Conservation (phyloP, 2,888 invertebrate species). For the Fabriciana adippe region DNA sequence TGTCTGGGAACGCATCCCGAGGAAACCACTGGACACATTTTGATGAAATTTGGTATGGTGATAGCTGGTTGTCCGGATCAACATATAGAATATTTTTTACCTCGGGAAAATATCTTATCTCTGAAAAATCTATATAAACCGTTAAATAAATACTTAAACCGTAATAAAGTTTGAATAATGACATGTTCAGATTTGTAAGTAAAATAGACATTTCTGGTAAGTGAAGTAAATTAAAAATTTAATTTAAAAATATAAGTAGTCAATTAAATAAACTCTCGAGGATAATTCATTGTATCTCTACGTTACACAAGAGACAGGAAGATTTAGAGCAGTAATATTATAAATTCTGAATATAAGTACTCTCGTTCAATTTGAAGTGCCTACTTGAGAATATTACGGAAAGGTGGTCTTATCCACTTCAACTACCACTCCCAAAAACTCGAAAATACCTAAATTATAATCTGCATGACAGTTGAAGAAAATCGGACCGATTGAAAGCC, state of each 20-base stretch:
- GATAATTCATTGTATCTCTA: slow-evolving; percentile 58
- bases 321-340: slow-evolving; percentile 76
- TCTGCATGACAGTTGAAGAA: slow-evolving; percentile 30
- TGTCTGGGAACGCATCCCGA: too few relatives aligned
- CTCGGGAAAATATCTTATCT: too few relatives aligned
- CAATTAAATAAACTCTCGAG: slow-evolving; percentile 41
- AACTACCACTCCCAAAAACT: slow-evolving; percentile 40
- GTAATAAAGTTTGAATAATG: not conserved
- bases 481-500: slow-evolving; percentile 24
- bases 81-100: too few relatives aligned
- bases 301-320: slow-evolving; percentile 56
- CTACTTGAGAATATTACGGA: slow-evolving; percentile 77
- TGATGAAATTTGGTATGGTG: too few relatives aligned
- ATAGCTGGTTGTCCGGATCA: too few relatives aligned
- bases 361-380: slow-evolving; percentile 70
- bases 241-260: slow-evolving; percentile 42
- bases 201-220: too few relatives aligned
- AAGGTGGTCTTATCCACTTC: slow-evolving; percentile 73
- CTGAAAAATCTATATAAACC: too few relatives aligned
- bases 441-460: slow-evolving; percentile 36
- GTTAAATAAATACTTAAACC: too few relatives aligned
- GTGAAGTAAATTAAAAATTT: not conserved
- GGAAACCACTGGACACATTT: too few relatives aligned
- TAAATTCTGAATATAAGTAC: slow-evolving; percentile 77
- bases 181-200: too few relatives aligned